Evolutionary conservation across 2,113 vertebrate genomes (phyloP).

Genomic region (Gallinago media): DNA sequence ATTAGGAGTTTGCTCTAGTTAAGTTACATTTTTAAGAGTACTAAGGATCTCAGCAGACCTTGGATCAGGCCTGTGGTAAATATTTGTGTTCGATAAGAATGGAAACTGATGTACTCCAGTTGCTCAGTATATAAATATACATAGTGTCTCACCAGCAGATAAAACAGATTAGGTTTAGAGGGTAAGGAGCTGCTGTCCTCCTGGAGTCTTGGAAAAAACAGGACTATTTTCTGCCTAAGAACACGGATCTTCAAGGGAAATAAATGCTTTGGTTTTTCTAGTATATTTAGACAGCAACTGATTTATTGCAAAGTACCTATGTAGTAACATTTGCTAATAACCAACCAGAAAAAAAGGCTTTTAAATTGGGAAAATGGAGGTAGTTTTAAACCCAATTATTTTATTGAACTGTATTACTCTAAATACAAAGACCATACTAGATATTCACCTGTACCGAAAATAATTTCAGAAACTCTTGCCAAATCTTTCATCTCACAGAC

Average conservation of each 20-base stretch:
- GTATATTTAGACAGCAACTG: not conserved
- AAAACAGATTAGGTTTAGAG: constrained; percentile 28
- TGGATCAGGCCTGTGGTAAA: constrained; percentile 49
- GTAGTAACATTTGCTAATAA: not conserved
- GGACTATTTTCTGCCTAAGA: not conserved
- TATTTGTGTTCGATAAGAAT: constrained; percentile 61
- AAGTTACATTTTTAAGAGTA: not conserved
- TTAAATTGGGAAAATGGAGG: not conserved
- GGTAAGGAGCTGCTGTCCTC: not conserved
- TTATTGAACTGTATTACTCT: not conserved
- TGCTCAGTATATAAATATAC: constrained; percentile 32
- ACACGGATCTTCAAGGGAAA: not conserved
- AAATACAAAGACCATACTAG: not conserved
- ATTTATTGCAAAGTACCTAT: not conserved
- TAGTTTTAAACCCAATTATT: not conserved
- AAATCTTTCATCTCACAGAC: not conserved
- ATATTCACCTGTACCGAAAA: not conserved
- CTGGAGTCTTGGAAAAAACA: not conserved
- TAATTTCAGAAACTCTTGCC: not conserved
- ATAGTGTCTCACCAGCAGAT: constrained; percentile 10
- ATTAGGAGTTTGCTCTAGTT: not conserved
- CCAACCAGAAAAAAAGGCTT: not conserved
- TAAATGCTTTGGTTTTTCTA: not conserved
- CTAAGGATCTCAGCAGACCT: constrained; percentile 6
- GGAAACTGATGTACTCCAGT: constrained; percentile 28